Evolutionary conservation across 2,113 vertebrate genomes (phyloP), one percentile per base, ranked within the genome.

Genomic region (Platysternon megacephalum): DNA sequence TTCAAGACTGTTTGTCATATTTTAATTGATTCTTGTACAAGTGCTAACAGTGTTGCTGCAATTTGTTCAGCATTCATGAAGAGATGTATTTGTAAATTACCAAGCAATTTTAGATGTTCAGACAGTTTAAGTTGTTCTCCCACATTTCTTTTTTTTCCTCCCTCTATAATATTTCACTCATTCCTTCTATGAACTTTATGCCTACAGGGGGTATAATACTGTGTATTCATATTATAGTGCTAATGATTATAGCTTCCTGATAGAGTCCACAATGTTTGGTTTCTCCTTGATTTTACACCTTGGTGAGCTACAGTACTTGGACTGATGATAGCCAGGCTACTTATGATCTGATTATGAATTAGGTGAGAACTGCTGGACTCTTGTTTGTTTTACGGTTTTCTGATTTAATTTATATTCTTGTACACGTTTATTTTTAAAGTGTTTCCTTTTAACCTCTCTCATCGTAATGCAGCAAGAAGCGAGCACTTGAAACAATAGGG

Each of bases 361-460:
- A 94, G 94, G 84, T 72, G 53, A 87, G 21, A 21, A 78, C 48
- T 88, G 49, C 0, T 79, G 58, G 86, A 85, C 72, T 85, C 42
- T 39, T 76, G 22, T 94, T 93, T 90, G 19, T 28, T 56, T 46
- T 16, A 80, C 32, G 58, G 52, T 88, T 89, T 93, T 93, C 4
- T 93, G 51, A 11, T 79, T 72, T n/a, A 11, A 92, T 87, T 96
- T 11, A 95, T 95, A 74, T 94, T 92, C 46, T 32, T 85, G 91
- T 86, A 88, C 88, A 90, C 4, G 14, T 14, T 78, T 85, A 88
- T 95, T 95, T 94, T 72, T 93, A 68, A 79, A 88, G 24, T 35
- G 29, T 79, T 85, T 93, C 11, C 21, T 93, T 94, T 94, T 76
- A 95, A 84, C 48, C 35, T 82, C n/a, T 51, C n/a, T 72, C 81